phyloP scores from a whole-genome alignment of 1,140 invertebrate genomes.

The Odontomachus brunneus region DNA sequence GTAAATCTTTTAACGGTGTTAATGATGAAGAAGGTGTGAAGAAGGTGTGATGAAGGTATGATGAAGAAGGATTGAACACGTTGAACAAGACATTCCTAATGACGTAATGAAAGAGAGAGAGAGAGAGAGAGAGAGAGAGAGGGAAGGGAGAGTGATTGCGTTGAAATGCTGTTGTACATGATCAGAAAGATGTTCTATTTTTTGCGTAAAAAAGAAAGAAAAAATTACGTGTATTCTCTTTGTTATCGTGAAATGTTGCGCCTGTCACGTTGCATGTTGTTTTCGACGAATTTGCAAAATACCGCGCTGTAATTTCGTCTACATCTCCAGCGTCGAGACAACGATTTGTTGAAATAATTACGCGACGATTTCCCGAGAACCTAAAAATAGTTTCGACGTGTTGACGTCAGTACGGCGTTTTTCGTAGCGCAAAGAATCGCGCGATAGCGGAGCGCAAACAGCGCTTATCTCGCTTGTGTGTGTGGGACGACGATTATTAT shows the following conservation, averaged over 20 bases:
- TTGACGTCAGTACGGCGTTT: neutral
- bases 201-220: too few species aligned
- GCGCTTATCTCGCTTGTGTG: neutral
- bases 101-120: neutral
- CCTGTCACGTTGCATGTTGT: neutral
- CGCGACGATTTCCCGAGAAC: neutral
- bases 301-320: neutral
- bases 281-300: neutral
- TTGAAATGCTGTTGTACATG: neutral
- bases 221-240: too few species aligned
- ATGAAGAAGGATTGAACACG: neutral
- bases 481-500: slow-evolving; percentile 5
- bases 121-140: neutral
- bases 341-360: slow-evolving; percentile 3
- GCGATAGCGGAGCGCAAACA: neutral
- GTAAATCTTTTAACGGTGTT: slow-evolving; percentile 9
- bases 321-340: neutral
- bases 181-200: too few species aligned
- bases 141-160: neutral
- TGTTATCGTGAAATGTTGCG: too few species aligned
- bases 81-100: neutral
- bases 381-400: neutral
- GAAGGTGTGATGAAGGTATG: too few species aligned
- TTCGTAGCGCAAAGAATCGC: neutral
- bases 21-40: neutral